Conservation (phyloP, 2,113 vertebrate genomes). For the Calypte anna region DNA sequence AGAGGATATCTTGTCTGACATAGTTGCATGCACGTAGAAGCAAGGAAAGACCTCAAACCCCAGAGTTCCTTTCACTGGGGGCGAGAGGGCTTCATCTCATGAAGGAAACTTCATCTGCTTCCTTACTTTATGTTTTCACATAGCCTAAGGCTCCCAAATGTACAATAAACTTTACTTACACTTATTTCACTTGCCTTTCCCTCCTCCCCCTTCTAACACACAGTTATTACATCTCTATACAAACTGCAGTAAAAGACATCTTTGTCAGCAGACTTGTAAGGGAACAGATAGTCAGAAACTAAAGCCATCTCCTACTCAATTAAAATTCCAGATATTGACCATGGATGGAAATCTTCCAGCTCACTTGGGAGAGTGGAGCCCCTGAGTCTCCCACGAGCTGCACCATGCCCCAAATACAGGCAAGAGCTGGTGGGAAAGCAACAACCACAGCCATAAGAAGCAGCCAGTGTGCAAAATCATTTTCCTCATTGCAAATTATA, state of each 20-base stretch:
- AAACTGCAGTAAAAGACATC: background rate
- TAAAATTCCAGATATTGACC: background rate
- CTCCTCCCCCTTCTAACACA: background rate
- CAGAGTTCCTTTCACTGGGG: background rate
- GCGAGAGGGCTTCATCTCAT: background rate
- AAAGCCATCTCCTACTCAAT: background rate
- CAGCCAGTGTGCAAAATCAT: background rate
- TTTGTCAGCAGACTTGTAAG: background rate
- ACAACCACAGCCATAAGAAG: background rate
- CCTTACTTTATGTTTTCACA: background rate
- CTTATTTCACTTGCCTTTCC: background rate
- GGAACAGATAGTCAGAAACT: background rate
- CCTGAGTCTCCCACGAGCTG: background rate
- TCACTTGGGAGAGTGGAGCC: background rate
- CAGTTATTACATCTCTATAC: background rate
- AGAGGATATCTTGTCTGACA: background rate
- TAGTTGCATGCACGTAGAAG: background rate
- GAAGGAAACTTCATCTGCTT: background rate
- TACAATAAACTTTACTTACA: background rate
- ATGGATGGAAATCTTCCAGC: background rate
- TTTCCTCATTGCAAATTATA: background rate
- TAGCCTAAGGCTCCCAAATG: background rate
- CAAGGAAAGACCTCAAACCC: background rate
- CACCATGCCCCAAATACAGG: fast-evolving
- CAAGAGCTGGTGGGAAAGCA: background rate